A percentile compares a stretch with the other conserved stretches of the same genome.
Evolutionary conservation across 2,888 invertebrate species (phyloP).

Genomic region (Coelopa pilipes): DNA sequence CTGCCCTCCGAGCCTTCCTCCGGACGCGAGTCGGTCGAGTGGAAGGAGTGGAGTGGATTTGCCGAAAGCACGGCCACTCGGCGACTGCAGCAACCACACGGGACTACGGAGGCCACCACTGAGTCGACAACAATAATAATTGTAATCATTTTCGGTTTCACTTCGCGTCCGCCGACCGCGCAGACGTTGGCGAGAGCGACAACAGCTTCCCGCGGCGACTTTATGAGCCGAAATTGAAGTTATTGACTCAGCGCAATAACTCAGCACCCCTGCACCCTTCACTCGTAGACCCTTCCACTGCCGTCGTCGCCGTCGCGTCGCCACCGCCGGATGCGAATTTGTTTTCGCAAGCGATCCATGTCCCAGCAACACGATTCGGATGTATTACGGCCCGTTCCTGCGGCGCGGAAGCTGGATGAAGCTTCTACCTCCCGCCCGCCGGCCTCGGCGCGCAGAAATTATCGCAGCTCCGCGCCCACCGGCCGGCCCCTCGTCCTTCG

Average conservation of each 20-base stretch:
- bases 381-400: slow-evolving; percentile 49
- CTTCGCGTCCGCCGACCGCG: slow-evolving; percentile 22
- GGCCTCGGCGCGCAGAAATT: slow-evolving; percentile 26
- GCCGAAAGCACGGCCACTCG: too few relatives aligned
- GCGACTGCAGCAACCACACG: too few relatives aligned
- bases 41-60: too few relatives aligned
- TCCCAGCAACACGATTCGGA: slow-evolving; percentile 47
- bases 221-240: slow-evolving; percentile 65
- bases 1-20: too few relatives aligned
- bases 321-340: slow-evolving; percentile 38
- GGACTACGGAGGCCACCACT: slow-evolving; percentile 40
- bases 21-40: too few relatives aligned
- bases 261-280: slow-evolving; percentile 14
- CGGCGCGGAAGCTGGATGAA: slow-evolving; percentile 43
- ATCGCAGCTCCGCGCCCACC: slow-evolving; percentile 28
- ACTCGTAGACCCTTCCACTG: too few relatives aligned
- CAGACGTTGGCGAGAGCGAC: slow-evolving; percentile 10
- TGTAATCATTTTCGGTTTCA: slow-evolving; percentile 47
- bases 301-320: too few relatives aligned
- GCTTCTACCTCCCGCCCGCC: neutral
- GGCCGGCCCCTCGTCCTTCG: neutral
- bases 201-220: slow-evolving; percentile 58
- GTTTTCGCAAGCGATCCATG: slow-evolving; percentile 45
- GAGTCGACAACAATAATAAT: slow-evolving; percentile 47
- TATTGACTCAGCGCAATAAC: slow-evolving; percentile 60